A percentile compares a stretch with the other conserved stretches of the same genome.
Conservation (phyloP, 2,888 invertebrate genomes). For the Brenthis hecate region DNA sequence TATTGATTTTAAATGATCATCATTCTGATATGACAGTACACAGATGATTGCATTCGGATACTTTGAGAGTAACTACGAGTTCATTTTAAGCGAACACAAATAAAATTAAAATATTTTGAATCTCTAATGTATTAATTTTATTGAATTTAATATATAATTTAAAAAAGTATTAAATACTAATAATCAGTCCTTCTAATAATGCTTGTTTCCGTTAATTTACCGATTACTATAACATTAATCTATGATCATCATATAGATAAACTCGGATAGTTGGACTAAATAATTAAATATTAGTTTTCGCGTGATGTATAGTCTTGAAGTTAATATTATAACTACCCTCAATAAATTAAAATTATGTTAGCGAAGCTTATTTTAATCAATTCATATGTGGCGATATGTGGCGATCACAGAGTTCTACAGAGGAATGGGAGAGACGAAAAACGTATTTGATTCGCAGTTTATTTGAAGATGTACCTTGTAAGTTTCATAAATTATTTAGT, state of each 20-base stretch:
- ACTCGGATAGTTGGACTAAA: too few species aligned
- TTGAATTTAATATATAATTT: too few species aligned
- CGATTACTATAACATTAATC: too few species aligned
- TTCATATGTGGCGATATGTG: slow-evolving; percentile 13
- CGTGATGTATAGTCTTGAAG: too few species aligned
- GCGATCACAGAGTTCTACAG: not conserved
- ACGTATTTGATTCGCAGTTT: slow-evolving; percentile 30
- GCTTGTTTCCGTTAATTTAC: too few species aligned
- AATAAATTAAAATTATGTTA: too few species aligned
- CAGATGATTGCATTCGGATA: slow-evolving; percentile 39
- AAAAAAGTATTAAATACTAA: too few species aligned
- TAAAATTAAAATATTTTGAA: not conserved
- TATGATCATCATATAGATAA: too few species aligned
- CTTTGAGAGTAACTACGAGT: not conserved
- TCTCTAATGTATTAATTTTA: not conserved
- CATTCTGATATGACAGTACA: slow-evolving; percentile 35
- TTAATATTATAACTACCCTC: too few species aligned
- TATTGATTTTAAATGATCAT: slow-evolving; percentile 29
- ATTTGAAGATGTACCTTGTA: slow-evolving; percentile 31
- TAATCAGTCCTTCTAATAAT: too few species aligned
- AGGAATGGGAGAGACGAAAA: slow-evolving; percentile 31
- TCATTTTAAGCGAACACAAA: not conserved
- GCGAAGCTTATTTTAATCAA: too few species aligned
- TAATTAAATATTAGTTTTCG: too few species aligned
- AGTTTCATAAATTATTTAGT: slow-evolving; percentile 3